Evolutionary conservation across 2,113 vertebrate genomes (phyloP), one percentile per base, ranked within the genome.

Genomic region (Cololabis saira): DNA sequence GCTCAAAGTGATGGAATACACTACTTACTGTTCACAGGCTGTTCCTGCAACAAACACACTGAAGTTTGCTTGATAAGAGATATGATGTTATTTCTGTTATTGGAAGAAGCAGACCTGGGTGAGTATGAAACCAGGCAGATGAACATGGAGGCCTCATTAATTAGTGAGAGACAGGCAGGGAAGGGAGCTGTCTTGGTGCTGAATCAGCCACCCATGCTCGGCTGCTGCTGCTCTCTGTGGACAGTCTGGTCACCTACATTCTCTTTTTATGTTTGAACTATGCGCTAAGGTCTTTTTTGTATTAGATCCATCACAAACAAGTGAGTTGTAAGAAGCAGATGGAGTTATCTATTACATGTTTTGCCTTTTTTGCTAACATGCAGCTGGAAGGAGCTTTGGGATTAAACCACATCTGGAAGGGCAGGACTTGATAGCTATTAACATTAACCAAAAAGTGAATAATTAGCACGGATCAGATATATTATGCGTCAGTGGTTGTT

Each of bases 141-240:
- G 44, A 30, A 49, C 21, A 63, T 53, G 40, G 41, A 58, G 59
- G 53, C 54, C 37, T 67, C 42, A 40, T 37, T 77, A 40, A 73
- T 81, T 71, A 67, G 30, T 63, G 41, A 63, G 43, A 56, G 10
- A 13, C 30, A 72, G 11, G 40, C 50, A 51, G 48, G 65, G 55
- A 54, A 62, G 49, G 75, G 86, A 81, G 74, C 86, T 88, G 82
- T 88, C 81, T 74, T 52, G 74, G 84, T 90, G 88, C 88, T 89
- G 88, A 87, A 84, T 83, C 83, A 84, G 83, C 79, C 82, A 68
- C 61, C 69, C 50, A 61, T 67, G 57, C 70, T 72, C 27, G 24
- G 52, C 58, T 76, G 8, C 48, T 48, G 60, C 49, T 27, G 52
- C 50, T 78, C 61, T 66, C 52, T 76, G 56, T 55, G 45, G 54